These are phyloP conservation scores for Drosophila quadrilineata DNA, from an alignment of 1,140 invertebrate genomes.

Conservation along the genomic window DNA sequence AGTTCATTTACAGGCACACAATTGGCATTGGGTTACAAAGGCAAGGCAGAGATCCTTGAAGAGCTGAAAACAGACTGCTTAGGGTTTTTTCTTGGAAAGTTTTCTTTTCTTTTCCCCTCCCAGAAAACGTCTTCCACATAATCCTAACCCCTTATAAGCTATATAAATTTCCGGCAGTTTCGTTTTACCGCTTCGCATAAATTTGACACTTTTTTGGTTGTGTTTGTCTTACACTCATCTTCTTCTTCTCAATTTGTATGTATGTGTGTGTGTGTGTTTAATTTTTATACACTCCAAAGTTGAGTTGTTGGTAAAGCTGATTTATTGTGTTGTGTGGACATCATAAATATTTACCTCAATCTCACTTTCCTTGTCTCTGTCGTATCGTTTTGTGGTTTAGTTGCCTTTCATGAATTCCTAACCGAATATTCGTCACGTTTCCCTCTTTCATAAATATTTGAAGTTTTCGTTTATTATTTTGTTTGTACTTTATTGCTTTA, in stretches of 20 bases:
- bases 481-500: neutral
- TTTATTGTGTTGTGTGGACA: constrained; percentile 43
- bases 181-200: constrained; percentile 64
- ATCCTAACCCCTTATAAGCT: constrained; percentile 54
- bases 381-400: neutral
- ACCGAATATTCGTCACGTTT: neutral
- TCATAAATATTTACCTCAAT: constrained; percentile 62
- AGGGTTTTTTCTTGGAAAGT: constrained; percentile 14
- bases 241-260: no score
- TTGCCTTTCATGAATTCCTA: neutral
- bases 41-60: constrained; percentile 61
- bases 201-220: constrained; percentile 61
- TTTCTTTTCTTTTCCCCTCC: constrained; percentile 1
- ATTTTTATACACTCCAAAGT: constrained; percentile 34
- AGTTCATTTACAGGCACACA: constrained; percentile 19
- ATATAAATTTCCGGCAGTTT: constrained; percentile 66
- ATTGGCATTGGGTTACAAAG: constrained; percentile 41
- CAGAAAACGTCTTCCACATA: no score
- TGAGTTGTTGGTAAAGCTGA: constrained; percentile 48
- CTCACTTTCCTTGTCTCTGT: neutral
- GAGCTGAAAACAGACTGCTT: constrained; percentile 9
- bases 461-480: neutral
- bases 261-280: constrained; percentile 14
- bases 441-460: no score
- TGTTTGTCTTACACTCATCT: constrained; percentile 6